Evolutionary conservation across 64 coral and sea anemone species (phyloP), one percentile per base, ranked within the genome.

Genomic region (Hydrozoanthus tunicans): DNA sequence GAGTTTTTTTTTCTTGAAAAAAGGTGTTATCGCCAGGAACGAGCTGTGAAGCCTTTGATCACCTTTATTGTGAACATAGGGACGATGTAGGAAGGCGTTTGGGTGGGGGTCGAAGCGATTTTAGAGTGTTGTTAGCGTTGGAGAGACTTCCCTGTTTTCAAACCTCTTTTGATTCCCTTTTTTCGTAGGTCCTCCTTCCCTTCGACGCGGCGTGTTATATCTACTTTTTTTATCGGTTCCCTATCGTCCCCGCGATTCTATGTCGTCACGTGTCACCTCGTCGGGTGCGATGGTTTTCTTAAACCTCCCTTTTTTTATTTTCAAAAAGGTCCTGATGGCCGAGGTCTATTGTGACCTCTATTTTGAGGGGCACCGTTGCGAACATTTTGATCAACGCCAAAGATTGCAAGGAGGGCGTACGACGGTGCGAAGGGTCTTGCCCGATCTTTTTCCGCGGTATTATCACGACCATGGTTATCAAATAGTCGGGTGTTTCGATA

Each of bases 1-100:
- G 67, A 70, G 67, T n/a, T 67, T 70, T 70, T 70, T 70, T 70
- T 70, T 70, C 67, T 70, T 70, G 67, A 70, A 70, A 70, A 70
- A 70, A 23, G 67, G 13, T 70, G 67, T n/a, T 70, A 70, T 23
- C 67, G 32, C 32, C 32, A 43, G 32, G 32, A 43, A 43, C 32
- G 32, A 43, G 32, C 32, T 43, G 32, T 43, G 32, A 43, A 43
- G 32, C 32, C 32, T 43, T 43, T 43, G 32, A 43, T 43, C 1
- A 43, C 32, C 32, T 43, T 43, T 43, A 43, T 43, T 43, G 32
- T 43, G 32, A 43, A 43, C 32, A 43, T 43, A 43, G 32, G 1
- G 0, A 43, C 32, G 32, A 43, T 1, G 32, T 43, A 0, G 32
- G 32, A 43, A 43, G 32, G 32, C 32, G n/a, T n/a, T n/a, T n/a